Base-by-base conservation (phyloP, 2,888 invertebrate species). In the Eupithecia inturbata region DNA sequence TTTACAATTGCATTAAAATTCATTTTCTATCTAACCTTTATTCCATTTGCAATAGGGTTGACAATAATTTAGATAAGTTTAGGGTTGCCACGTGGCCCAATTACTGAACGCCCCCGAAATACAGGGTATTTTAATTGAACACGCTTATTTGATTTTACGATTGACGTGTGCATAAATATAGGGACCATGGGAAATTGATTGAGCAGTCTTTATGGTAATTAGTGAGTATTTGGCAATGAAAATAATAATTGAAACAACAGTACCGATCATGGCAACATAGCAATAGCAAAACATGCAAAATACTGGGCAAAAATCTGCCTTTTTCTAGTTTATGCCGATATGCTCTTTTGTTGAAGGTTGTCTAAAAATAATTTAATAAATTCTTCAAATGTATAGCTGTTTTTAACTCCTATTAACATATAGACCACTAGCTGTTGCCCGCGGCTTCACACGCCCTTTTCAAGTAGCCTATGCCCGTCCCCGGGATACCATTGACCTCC, bases 101-200 rank as follows among this genome's bases (percentile, higher is more conserved):
- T 92, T 92, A 91, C 74, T 77, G 77, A 78, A 79, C 80, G 80
- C 87, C 91, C 89, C 87, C 85, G 82, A 88, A 87, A 84, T 85
- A 82, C 84, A 82, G 86, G 86, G 83, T 85, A 81, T 86, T 89
- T 90, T 92, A 92, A 93, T 92, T 92, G 92, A 91, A 89, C 88
- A 88, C 90, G 91, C 85, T 89, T 90, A 90, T 92, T 92, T 92
- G 91, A 89, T 87, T 91, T 88, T 86, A 85, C 88, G 90, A 91
- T 91, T 90, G 93, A 91, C 89, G 89, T 89, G 79, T 74, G 74
- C 78, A 78, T 77, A 80, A 76, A 79, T 77, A 79, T 72, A 67
- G 75, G 72, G 74, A 74, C 71, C 75, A 78, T 77, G 79, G 67
- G 79, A 75, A 78, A 77, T 77, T 77, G 36, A 77, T 79, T 75